Percentiles rank a stretch among this genome's conserved stretches.
Conservation (phyloP, 2,888 invertebrate species). For the Acleris literana region DNA sequence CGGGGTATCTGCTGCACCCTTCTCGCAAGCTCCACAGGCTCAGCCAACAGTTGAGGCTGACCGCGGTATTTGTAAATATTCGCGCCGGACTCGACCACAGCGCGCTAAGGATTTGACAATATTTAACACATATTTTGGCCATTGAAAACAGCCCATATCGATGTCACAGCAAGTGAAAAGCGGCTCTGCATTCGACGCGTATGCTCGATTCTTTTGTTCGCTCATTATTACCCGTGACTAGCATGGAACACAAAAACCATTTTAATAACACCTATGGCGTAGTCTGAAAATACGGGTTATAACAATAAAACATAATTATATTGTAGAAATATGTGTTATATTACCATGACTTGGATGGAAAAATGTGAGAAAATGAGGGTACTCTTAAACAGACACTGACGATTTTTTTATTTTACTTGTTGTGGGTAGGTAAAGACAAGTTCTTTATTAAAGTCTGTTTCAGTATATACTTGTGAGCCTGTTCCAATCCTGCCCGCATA, state of each 20-base stretch:
- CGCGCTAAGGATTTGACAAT: conserved; percentile 42
- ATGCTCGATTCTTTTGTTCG: conserved; percentile 77
- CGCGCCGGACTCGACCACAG: conserved; percentile 48
- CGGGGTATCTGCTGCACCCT: conserved; percentile 25
- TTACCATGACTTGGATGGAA: neutral
- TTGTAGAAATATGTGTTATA: conserved; percentile 2
- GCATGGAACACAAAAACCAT: conserved; percentile 67
- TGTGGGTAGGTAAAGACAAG: no score
- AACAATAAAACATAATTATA: conserved; percentile 20
- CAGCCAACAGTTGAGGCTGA: conserved; percentile 56
- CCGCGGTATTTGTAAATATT: conserved; percentile 73
- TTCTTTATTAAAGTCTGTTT: no score
- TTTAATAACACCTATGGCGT: conserved; percentile 53
- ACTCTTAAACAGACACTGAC: no score
- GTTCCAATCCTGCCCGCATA: neutral
- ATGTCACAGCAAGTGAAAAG: conserved; percentile 63
- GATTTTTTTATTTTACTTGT: no score
- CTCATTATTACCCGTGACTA: conserved; percentile 62
- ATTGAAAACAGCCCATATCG: conserved; percentile 52
- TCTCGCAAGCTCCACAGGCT: conserved; percentile 46
- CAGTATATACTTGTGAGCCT: no score
- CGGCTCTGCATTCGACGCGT: conserved; percentile 70
- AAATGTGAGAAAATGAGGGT: neutral
- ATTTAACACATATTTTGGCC: conserved; percentile 50
- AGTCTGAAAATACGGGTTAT: conserved; percentile 40